These are phyloP conservation scores for Paratilapia polleni DNA, from an alignment of 2,113 vertebrate genomes.

Conservation along the genomic window DNA sequence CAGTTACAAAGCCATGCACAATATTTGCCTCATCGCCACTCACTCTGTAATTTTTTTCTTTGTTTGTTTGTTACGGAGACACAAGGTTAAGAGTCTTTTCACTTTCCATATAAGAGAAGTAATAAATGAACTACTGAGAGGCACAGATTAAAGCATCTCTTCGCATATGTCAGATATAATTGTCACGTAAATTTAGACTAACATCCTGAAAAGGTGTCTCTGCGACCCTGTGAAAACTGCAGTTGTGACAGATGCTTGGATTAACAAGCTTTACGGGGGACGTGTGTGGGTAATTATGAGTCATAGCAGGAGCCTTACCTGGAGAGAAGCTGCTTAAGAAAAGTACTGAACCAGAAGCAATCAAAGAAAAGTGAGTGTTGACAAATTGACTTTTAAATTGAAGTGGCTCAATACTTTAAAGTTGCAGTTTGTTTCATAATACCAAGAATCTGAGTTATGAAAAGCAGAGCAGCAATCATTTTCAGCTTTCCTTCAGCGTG, in stretches of 20 bases:
- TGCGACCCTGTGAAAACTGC: constrained; percentile 2
- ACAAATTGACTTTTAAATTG: constrained; percentile 18
- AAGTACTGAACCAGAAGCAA: neutral
- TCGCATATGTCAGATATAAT: constrained; percentile 29
- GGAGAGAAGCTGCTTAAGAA: constrained; percentile 39
- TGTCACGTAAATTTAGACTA: constrained; percentile 25
- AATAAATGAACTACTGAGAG: constrained; percentile 7
- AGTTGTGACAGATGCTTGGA: constrained; percentile 31
- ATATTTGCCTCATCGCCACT: neutral
- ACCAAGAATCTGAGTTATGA: neutral
- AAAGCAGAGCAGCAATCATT: constrained; percentile 4
- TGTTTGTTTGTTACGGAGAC: neutral
- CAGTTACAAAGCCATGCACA: neutral
- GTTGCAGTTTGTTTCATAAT: neutral
- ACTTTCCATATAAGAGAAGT: constrained; percentile 6
- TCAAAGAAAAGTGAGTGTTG: neutral
- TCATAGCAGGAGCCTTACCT: constrained; percentile 29
- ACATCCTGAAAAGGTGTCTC: constrained; percentile 14
- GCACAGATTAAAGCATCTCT: constrained; percentile 36
- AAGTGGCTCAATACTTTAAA: neutral
- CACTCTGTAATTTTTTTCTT: neutral
- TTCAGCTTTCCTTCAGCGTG: neutral
- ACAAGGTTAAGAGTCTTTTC: constrained; percentile 3
- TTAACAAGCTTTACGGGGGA: constrained; percentile 32
- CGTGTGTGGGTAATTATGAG: constrained; percentile 33